Percentiles rank a stretch among this genome's conserved stretches.
Conservation (phyloP, 2,888 invertebrate genomes). For the Teleogryllus oceanicus region DNA sequence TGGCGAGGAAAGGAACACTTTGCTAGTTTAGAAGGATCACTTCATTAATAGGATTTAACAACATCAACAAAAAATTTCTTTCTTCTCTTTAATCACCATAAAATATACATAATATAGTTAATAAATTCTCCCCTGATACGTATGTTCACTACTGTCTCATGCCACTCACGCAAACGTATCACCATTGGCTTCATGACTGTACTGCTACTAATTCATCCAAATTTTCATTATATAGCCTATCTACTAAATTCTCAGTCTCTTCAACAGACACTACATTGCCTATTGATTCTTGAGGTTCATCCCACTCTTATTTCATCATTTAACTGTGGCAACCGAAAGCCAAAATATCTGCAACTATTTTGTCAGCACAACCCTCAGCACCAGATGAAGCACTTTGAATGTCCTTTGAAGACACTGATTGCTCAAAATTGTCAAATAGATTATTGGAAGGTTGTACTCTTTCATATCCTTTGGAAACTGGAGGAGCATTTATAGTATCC, state of each 20-base stretch:
- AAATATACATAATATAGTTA: conserved; percentile 95
- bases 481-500: not conserved
- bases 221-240: conserved; percentile 33
- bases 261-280: conserved; percentile 45
- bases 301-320: conserved; percentile 57
- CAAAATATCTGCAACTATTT: conserved; percentile 49
- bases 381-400: conserved; percentile 21
- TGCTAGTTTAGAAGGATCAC: too few species aligned
- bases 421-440: not conserved
- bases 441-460: not conserved
- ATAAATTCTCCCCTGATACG: conserved; percentile 72
- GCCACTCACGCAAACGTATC: conserved; percentile 81
- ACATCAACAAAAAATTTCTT: not conserved
- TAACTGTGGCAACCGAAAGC: conserved; percentile 60
- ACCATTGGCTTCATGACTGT: conserved; percentile 44
- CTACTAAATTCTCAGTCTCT: conserved; percentile 49
- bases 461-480: not conserved
- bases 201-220: conserved; percentile 57
- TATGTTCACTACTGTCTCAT: conserved; percentile 75
- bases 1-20: too few species aligned
- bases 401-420: conserved; percentile 23
- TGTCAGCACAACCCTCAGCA: not conserved
- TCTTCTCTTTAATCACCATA: conserved; percentile 65
- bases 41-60: too few species aligned
- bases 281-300: conserved; percentile 36